phyloP scores from a whole-genome alignment of 2,113 vertebrate genomes.

The Xiphophorus hellerii region DNA sequence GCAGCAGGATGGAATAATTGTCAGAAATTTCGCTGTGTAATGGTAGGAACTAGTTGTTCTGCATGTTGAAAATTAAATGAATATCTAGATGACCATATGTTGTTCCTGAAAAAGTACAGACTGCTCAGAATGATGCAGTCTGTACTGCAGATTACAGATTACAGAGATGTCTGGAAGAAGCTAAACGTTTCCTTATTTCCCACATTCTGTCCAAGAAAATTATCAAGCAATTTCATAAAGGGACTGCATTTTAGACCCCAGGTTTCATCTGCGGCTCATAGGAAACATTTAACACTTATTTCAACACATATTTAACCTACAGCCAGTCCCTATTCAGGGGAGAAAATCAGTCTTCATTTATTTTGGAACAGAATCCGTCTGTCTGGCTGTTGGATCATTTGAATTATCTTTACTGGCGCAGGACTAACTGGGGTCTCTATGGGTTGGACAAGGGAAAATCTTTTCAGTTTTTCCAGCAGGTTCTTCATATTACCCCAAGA shows the following conservation, averaged over 20 bases:
- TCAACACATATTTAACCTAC: slow-evolving; percentile 22
- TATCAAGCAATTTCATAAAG: slow-evolving; percentile 12
- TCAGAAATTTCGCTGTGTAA: neutral
- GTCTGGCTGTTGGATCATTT: slow-evolving; percentile 39
- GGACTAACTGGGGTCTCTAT: slow-evolving; percentile 21
- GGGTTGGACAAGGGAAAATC: slow-evolving; percentile 30
- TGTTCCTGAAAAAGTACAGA: neutral
- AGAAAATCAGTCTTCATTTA: slow-evolving; percentile 47
- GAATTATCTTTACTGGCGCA: slow-evolving; percentile 28
- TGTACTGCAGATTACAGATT: neutral
- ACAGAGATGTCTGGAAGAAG: neutral
- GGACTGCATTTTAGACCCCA: slow-evolving; percentile 9
- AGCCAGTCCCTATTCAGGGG: neutral
- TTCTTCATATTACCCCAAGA: slow-evolving; percentile 25
- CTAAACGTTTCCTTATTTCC: neutral
- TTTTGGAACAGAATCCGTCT: slow-evolving; percentile 42
- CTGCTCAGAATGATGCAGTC: neutral
- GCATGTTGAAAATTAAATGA: neutral
- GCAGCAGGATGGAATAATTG: slow-evolving; percentile 40
- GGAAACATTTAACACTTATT: slow-evolving; percentile 39
- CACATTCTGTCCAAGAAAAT: slow-evolving; percentile 15
- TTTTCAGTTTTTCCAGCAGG: slow-evolving; percentile 1
- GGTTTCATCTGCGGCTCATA: slow-evolving; percentile 8
- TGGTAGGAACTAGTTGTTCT: neutral
- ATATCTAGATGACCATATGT: neutral